phyloP scores from a whole-genome alignment of 2,797 vertebrate genomes.

The Girardinus metallicus region DNA sequence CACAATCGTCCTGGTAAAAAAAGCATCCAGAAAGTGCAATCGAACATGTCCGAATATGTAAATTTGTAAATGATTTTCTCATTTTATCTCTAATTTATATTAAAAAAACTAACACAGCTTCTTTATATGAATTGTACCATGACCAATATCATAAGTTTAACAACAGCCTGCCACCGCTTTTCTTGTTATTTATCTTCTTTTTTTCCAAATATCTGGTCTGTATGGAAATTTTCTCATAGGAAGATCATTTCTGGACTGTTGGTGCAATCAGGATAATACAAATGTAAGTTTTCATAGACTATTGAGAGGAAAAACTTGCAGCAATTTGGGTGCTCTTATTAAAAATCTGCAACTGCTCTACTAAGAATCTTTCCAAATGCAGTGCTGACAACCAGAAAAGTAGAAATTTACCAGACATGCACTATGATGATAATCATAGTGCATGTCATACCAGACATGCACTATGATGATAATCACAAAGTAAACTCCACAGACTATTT shows the following conservation, averaged over 20 bases:
- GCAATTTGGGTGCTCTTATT: slow-evolving; percentile 3
- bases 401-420: slow-evolving; percentile 5
- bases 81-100: background rate
- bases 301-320: background rate
- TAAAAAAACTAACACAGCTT: background rate
- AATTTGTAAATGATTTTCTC: background rate
- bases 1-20: background rate
- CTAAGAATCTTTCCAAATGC: background rate
- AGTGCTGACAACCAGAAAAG: background rate
- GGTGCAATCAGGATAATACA: slow-evolving; percentile 10
- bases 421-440: background rate
- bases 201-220: slow-evolving; percentile 21
- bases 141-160: background rate
- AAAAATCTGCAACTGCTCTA: background rate
- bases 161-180: background rate
- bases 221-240: slow-evolving; percentile 23
- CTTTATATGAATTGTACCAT: background rate
- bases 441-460: too few relatives aligned
- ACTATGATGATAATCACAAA: background rate
- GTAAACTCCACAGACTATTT: background rate
- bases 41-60: background rate
- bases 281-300: background rate
- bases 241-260: slow-evolving; percentile 7
- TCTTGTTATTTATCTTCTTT: background rate
- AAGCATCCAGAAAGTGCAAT: background rate